These are phyloP conservation scores for Phyllotreta cruciferae DNA, from an alignment of 2,888 invertebrate species.

Conservation along the genomic window DNA sequence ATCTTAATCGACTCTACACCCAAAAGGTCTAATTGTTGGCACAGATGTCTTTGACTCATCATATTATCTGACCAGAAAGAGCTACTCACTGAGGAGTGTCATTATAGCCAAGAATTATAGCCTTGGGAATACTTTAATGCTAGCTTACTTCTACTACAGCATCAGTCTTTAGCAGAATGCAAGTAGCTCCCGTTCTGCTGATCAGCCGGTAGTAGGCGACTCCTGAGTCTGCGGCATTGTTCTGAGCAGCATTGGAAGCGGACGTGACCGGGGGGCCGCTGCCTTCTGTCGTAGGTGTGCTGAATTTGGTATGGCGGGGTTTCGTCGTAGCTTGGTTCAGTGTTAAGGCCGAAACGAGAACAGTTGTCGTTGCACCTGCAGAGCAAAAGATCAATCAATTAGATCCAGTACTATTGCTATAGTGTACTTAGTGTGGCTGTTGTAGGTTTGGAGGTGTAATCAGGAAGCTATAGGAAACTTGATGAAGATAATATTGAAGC, in stretches of 20 bases:
- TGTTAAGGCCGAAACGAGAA: slow-evolving; percentile 47
- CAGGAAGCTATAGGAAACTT: no score
- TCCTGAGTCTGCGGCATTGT: slow-evolving; percentile 43
- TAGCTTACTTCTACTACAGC: slow-evolving; percentile 67
- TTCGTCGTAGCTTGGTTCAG: slow-evolving; percentile 57
- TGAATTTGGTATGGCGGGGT: slow-evolving; percentile 72
- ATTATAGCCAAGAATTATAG: no score
- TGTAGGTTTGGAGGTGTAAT: no score
- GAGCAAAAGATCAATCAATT: background rate
- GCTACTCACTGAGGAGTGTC: no score
- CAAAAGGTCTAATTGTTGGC: no score
- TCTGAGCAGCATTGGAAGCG: slow-evolving; percentile 40
- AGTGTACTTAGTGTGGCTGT: background rate
- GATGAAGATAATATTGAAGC: no score
- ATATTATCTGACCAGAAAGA: no score
- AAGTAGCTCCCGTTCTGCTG: slow-evolving; percentile 73
- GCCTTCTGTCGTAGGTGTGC: slow-evolving; percentile 60
- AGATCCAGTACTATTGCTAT: background rate
- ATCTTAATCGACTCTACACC: background rate
- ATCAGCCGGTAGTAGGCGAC: slow-evolving; percentile 71
- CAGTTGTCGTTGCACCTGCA: slow-evolving; percentile 42
- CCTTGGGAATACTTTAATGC: no score
- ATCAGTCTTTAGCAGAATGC: slow-evolving; percentile 80
- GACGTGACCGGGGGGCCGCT: slow-evolving; percentile 41
- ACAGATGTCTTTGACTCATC: no score